Percentiles rank a stretch among this genome's conserved stretches.
phyloP scores from a whole-genome alignment of 1,140 invertebrate species.

The Luehdorfia chinensis region DNA sequence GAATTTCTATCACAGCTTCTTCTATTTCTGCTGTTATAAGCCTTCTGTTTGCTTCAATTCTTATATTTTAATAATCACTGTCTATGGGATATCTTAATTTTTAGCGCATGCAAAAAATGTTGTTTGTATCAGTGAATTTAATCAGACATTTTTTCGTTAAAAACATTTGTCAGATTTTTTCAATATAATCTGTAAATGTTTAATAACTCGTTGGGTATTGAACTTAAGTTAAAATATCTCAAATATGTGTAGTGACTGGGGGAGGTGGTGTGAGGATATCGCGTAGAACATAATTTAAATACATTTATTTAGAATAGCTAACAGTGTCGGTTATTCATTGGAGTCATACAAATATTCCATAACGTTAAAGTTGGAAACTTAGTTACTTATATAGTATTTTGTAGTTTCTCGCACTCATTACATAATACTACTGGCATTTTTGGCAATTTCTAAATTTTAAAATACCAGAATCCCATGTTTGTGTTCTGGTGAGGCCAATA shows the following conservation, averaged over 20 bases:
- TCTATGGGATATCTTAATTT: constrained; percentile 38
- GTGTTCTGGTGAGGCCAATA: too few species aligned
- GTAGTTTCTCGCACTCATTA: too few species aligned
- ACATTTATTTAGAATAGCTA: constrained; percentile 4
- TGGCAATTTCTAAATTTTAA: neutral
- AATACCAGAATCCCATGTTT: too few species aligned
- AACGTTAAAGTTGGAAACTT: too few species aligned
- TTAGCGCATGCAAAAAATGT: constrained; percentile 25
- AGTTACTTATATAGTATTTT: too few species aligned
- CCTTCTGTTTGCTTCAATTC: constrained; percentile 41
- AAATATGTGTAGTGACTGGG: constrained; percentile 46
- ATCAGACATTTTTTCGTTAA: neutral
- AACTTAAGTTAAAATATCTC: constrained; percentile 38
- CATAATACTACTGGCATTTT: constrained; percentile 5
- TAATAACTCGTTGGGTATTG: constrained; percentile 16
- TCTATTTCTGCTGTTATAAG: constrained; percentile 35
- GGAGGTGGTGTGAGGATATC: constrained; percentile 50
- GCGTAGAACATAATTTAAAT: neutral
- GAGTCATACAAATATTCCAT: too few species aligned
- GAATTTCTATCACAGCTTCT: constrained; percentile 39
- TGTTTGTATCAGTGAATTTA: too few species aligned
- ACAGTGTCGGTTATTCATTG: neutral
- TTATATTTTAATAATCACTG: constrained; percentile 19
- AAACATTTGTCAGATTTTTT: too few species aligned
- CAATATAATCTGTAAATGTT: too few species aligned